These are phyloP conservation scores for Ptiloglossa arizonensis DNA, from an alignment of 1,140 invertebrate genomes.

Conservation along the genomic window DNA sequence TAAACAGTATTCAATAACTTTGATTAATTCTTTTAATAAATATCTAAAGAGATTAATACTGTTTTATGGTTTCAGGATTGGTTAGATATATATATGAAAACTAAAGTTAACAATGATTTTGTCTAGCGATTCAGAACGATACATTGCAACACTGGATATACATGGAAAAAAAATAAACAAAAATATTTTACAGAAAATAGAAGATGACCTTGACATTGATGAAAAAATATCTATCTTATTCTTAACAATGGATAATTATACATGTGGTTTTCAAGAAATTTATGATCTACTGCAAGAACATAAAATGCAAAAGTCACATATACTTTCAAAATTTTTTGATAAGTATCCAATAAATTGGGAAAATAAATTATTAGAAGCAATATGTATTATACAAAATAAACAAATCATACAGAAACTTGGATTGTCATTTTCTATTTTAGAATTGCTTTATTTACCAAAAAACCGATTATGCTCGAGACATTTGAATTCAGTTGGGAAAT, in stretches of 20 bases:
- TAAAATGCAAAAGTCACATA: neutral
- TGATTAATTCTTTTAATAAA: no score
- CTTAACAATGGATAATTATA: slow-evolving; percentile 55
- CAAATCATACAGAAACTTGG: slow-evolving; percentile 58
- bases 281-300: slow-evolving; percentile 20
- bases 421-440: slow-evolving; percentile 8
- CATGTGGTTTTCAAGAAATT: slow-evolving; percentile 28
- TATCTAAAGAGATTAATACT: no score
- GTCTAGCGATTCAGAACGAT: neutral
- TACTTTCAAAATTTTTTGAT: slow-evolving; percentile 55
- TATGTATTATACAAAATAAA: slow-evolving; percentile 60
- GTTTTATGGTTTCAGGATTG: neutral
- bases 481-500: slow-evolving; percentile 54
- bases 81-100: neutral
- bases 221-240: slow-evolving; percentile 67
- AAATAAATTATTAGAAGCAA: slow-evolving; percentile 62
- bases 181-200: slow-evolving; percentile 51
- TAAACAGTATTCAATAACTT: no score
- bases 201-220: slow-evolving; percentile 61
- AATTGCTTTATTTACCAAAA: slow-evolving; percentile 35
- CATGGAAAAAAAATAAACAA: slow-evolving; percentile 19
- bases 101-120: slow-evolving; percentile 31
- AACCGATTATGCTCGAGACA: neutral
- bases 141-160: neutral
- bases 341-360: slow-evolving; percentile 52